Base-by-base conservation (phyloP, 2,888 invertebrate genomes). In the Pandemis cinnamomeana region DNA sequence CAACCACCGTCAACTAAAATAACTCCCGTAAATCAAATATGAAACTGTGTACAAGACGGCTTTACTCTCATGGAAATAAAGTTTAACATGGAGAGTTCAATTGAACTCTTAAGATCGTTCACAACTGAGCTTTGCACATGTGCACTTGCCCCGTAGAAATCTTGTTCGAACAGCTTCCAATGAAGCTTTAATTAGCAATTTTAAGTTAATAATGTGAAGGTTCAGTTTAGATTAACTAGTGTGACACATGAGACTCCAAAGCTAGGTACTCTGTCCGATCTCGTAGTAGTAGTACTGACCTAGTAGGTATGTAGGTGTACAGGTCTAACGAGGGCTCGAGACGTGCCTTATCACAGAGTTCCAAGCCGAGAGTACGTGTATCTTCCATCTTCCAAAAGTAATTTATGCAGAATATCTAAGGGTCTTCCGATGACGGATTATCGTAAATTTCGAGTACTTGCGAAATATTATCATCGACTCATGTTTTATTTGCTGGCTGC, bases 261-360 rank as follows among this genome's bases (percentile, higher is more conserved):
- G 81, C 82, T 79, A 20, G 20, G 20, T 20, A 82, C 80, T n/a
- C 80, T 77, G 79, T 72, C 81, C 79, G 80, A 77, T 77, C 53
- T 44, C 10, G 41, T n/a, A 36, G 7, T 64, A 36, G 27, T 36
- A 36, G 27, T 36, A 27, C 20, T 7, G 58, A 27, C 58, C 58
- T 58, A 58, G 55, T 55, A 87, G 87, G 90, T 90, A 88, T 53
- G 53, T 15, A 53, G 15, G 7, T 20, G 55, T 55, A 86, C 86
- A 82, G 86, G 85, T 75, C 53, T 72, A 82, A 80, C 80, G 80
- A 84, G 86, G 83, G 87, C 87, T 87, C 87, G 87, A 81, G 81
- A 78, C 89, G 88, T 90, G 90, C 83, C 84, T 91, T 92, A 92
- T 92, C 92, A 87, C 79, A 77, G 78, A 82, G 80, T 78, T 78